A percentile compares a stretch with the other conserved stretches of the same genome.
These are phyloP conservation scores for Temnothorax curvispinosus DNA, from an alignment of 1,140 invertebrate species.

Conservation along the genomic window DNA sequence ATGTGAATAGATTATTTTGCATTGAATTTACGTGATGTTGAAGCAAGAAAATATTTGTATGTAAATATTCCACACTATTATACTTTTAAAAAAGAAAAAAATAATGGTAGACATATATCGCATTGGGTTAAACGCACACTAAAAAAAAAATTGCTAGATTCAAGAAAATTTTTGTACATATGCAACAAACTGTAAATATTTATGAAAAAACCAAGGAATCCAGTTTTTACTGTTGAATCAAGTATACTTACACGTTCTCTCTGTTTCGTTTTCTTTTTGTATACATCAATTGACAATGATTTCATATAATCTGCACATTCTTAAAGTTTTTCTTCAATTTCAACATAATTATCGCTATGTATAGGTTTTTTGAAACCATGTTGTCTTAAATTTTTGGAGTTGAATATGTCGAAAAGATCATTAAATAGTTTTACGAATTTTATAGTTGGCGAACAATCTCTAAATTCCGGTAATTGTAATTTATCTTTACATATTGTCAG, in stretches of 20 bases:
- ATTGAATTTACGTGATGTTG: too few species aligned
- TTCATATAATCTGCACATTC: constrained; percentile 10
- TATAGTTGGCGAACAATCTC: constrained; percentile 6
- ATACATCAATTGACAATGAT: neutral
- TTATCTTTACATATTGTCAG: neutral
- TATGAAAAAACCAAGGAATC: neutral
- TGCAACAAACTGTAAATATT: constrained; percentile 5
- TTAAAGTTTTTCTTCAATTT: neutral
- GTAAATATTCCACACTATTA: too few species aligned
- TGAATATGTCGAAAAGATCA: constrained; percentile 15
- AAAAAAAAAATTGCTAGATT: neutral
- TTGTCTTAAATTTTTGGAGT: constrained; percentile 14
- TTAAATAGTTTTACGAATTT: neutral
- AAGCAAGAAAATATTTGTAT: too few species aligned
- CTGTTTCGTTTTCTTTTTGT: too few species aligned
- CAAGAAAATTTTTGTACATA: neutral
- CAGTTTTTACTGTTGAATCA: neutral
- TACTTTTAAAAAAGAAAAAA: too few species aligned
- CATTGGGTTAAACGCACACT: too few species aligned
- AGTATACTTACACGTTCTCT: neutral
- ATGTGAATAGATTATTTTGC: too few species aligned
- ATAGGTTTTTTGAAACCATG: neutral
- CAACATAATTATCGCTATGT: neutral
- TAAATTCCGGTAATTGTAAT: neutral
- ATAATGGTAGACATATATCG: too few species aligned